Evolutionary conservation across 2,888 invertebrate species (phyloP).

Genomic region (Synergus umbraculus): DNA sequence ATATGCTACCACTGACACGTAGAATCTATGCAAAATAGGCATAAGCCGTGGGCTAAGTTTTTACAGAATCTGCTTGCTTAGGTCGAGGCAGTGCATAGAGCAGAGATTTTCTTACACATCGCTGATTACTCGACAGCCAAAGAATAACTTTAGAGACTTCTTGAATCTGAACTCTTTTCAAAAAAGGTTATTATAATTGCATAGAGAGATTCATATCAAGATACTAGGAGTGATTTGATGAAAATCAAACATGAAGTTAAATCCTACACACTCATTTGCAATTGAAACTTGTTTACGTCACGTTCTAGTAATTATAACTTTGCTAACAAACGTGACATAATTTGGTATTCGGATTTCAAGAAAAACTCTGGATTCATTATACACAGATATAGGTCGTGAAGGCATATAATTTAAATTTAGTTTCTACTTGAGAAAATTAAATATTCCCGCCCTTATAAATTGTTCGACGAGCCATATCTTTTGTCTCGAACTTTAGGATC

Average conservation of each 20-base stretch:
- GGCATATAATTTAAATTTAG: too few species aligned
- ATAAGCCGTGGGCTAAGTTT: constrained; percentile 12
- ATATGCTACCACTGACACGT: background rate
- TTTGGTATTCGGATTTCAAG: too few species aligned
- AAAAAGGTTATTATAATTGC: background rate
- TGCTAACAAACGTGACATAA: too few species aligned
- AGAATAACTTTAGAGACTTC: background rate
- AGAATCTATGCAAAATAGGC: constrained; percentile 33
- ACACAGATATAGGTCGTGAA: too few species aligned
- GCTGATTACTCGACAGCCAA: background rate
- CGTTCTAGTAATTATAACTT: too few species aligned
- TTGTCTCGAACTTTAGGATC: too few species aligned
- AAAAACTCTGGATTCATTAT: too few species aligned
- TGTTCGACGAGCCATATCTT: background rate
- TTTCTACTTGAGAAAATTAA: background rate
- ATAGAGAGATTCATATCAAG: too few species aligned
- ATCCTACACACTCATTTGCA: too few species aligned
- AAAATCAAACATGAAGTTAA: too few species aligned
- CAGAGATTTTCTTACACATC: background rate
- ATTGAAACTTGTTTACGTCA: too few species aligned
- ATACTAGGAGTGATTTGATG: too few species aligned
- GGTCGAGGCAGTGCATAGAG: background rate
- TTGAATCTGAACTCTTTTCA: background rate
- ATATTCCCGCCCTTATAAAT: background rate
- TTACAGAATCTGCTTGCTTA: constrained; percentile 13